phyloP scores from a whole-genome alignment of 2,797 vertebrate genomes.

The Acropternis orthonyx region DNA sequence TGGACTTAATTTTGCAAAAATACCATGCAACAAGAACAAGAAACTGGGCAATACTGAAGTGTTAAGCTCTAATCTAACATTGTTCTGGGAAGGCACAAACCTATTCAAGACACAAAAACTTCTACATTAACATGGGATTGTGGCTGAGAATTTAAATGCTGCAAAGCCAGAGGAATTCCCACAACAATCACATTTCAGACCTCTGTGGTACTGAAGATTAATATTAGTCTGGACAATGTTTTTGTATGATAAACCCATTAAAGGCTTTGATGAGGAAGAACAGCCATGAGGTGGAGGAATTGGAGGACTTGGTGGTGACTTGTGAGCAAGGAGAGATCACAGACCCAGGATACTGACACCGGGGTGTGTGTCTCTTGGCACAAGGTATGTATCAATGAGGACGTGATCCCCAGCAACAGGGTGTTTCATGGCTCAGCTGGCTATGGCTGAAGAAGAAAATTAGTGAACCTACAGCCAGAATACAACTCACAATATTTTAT shows the following conservation, averaged over 20 bases:
- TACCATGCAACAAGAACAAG: neutral
- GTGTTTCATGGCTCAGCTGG: neutral
- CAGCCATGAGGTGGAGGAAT: neutral
- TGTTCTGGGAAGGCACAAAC: conserved; percentile 22
- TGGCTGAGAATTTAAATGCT: conserved; percentile 21
- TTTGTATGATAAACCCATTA: conserved; percentile 18
- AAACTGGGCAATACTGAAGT: neutral
- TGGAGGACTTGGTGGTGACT: neutral
- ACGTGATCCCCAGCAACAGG: neutral
- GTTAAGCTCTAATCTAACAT: conserved; percentile 30
- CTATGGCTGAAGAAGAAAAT: neutral
- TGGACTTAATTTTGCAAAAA: neutral
- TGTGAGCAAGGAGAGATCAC: neutral
- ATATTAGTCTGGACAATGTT: neutral
- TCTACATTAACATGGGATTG: neutral
- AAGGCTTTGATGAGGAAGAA: neutral
- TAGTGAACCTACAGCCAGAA: neutral
- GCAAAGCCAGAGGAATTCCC: neutral
- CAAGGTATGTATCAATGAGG: neutral
- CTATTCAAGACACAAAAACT: conserved; percentile 11
- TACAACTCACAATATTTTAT: neutral
- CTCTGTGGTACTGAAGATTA: neutral
- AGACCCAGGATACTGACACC: neutral
- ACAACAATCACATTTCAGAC: conserved; percentile 1
- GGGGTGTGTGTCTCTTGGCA: neutral